Base-by-base conservation (phyloP, 2,797 vertebrate genomes). In the Acanthopagrus latus region DNA sequence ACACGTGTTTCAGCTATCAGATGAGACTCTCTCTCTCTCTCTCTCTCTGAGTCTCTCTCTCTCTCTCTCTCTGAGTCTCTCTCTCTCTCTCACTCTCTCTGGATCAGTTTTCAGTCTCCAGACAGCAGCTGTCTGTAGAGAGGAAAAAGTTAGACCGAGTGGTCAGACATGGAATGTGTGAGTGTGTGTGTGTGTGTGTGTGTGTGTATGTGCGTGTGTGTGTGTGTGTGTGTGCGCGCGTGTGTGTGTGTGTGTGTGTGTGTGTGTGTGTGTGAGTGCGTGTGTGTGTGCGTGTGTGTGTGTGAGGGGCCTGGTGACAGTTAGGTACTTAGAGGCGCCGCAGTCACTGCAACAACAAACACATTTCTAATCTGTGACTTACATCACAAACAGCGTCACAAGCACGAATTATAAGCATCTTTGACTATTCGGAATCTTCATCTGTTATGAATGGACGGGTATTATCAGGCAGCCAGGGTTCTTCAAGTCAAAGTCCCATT, bases 1-100 rank as follows among this genome's bases (percentile, higher is more conserved):
- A 89, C 92, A 93, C 86, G 90, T 92, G 92, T 91, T 90, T 50
- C 44, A 67, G 90, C 89, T 79, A 91, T 92, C 89, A 89, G 84
- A 92, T 89, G 81, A 84, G 89, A 74, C 73, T 25, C 52, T 50
- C n/a, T 59, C 41, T 65, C 20, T 27, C 64, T 54, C 48, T 41
- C 47, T 47, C 27, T 51, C 21, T 64, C 23, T 33, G 0, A 8
- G 7, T 25, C 52, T 50, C n/a, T 59, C 41, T 65, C 20, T 27
- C 64, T 54, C 48, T 41, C 47, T 47, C 27, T 51, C 21, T 64
- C 23, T 33, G 0, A 8, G 7, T 46, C 29, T n/a, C 58, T 44
- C 64, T 50, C 33, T 44, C 69, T 33, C 7, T 33, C 33, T 46
- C 29, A n/a, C 58, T 44, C 64, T 68, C 68, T 29, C 74, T 65